These are phyloP conservation scores for Proisotoma minuta DNA, from an alignment of 2,888 invertebrate species.

Conservation along the genomic window DNA sequence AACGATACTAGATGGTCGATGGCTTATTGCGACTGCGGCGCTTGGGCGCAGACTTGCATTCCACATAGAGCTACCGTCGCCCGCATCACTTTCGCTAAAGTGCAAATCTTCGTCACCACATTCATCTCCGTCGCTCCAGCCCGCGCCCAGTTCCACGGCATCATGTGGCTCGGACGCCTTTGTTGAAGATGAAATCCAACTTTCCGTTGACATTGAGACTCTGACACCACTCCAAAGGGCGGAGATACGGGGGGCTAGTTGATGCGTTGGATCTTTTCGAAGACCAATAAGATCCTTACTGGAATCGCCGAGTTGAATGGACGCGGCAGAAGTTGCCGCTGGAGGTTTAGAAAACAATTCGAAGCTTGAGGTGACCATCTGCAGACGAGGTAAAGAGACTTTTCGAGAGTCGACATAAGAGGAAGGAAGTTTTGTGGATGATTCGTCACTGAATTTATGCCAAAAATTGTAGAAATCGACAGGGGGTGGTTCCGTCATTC, in stretches of 20 bases:
- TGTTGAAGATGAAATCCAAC: constrained; percentile 25
- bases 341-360: constrained; percentile 20
- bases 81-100: too few relatives aligned
- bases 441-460: constrained; percentile 16
- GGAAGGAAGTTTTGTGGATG: neutral
- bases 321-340: constrained; percentile 8
- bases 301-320: neutral
- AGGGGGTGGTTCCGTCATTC: constrained; percentile 24
- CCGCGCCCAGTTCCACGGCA: constrained; percentile 16
- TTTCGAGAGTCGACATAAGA: constrained; percentile 19
- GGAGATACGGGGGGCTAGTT: constrained; percentile 3
- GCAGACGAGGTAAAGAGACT: constrained; percentile 15
- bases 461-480: constrained; percentile 28
- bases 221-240: constrained; percentile 30
- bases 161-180: constrained; percentile 23
- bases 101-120: too few relatives aligned
- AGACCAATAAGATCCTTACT: neutral
- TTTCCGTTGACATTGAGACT: constrained; percentile 26
- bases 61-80: too few relatives aligned
- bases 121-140: constrained; percentile 24
- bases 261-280: neutral
- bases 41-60: too few relatives aligned
- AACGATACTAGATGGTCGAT: too few relatives aligned
- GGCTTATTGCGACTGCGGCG: too few relatives aligned
- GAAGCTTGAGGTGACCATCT: constrained; percentile 27